Evolutionary conservation across 1,140 invertebrate genomes (phyloP), one percentile per base, ranked within the genome.

Genomic region (Portunus trituberculatus): DNA sequence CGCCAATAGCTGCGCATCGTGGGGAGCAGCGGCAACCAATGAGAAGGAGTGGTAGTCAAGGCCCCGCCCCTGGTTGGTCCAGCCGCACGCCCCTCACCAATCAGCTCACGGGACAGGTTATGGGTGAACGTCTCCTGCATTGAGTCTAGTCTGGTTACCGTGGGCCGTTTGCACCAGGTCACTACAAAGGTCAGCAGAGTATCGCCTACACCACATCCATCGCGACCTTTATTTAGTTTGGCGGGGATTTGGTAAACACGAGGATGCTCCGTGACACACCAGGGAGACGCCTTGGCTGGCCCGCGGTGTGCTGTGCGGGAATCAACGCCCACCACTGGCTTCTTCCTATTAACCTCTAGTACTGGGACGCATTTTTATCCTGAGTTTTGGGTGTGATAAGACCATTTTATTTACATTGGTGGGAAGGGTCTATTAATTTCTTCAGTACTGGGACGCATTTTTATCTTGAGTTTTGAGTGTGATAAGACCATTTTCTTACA

Each of bases 51-150:
- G 10, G 12, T 20, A 20, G 6, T 14, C 52, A 1, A n/a, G 14
- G 48, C 90, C n/a, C 90, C 52, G 52, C 90, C 90, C 31, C 52
- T 29, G 52, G 48, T 67, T 59, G 59, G 25, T 76, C 90, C 29
- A 76, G 12, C n/a, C 6, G 67, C 12, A 76, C 4, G 67, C 20
- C 6, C 67, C n/a, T 25, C 20, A 76, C 90, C 90, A 91, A 91
- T 76, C 52, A 76, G 28, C 31, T 14, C 28, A 20, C 67, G 67
- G 25, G 67, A 76, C 67, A n/a, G 25, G 67, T 76, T 76, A 76
- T 32, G 76, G 52, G 52, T 91, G 90, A 91, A 91, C 25, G 67
- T 76, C 67, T 76, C 67, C 67, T 76, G 67, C 67, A 76, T 76
- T 76, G 67, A 25, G 67, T 76, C 25, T 20, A 25, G 67, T n/a